Conservation (phyloP, 2,888 invertebrate species). For the Gisinianus flammeolus region DNA sequence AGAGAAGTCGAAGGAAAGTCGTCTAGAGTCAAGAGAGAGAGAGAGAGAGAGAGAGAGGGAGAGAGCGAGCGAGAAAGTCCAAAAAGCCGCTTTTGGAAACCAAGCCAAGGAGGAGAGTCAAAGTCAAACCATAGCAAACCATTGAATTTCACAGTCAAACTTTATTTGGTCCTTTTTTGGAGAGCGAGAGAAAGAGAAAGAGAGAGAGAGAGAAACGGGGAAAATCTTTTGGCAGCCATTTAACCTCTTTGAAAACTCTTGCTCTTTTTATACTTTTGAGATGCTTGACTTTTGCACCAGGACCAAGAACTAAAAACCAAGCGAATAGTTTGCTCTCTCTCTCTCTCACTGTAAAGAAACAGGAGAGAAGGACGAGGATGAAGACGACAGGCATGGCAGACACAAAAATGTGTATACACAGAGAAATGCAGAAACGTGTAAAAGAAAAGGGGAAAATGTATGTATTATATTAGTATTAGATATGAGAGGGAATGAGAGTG, state of each 20-base stretch:
- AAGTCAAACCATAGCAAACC: background rate
- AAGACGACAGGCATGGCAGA: background rate
- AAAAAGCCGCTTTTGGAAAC: background rate
- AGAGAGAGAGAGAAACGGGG: background rate
- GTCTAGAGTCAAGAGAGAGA: too few relatives aligned
- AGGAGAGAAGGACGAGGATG: background rate
- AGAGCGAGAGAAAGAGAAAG: background rate
- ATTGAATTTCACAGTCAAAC: background rate
- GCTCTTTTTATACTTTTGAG: background rate
- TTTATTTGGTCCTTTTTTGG: background rate
- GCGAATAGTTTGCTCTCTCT: background rate
- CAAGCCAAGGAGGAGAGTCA: background rate
- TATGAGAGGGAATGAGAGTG: background rate
- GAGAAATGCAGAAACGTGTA: background rate
- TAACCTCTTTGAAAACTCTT: slow-evolving; percentile 14
- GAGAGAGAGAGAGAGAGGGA: too few relatives aligned
- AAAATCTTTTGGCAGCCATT: slow-evolving; percentile 19
- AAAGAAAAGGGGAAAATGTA: background rate
- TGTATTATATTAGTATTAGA: background rate
- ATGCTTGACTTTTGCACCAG: background rate
- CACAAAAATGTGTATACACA: background rate
- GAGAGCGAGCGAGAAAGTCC: background rate
- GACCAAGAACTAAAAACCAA: background rate
- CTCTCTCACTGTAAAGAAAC: too few relatives aligned
- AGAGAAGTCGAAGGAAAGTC: too few relatives aligned